Base-by-base conservation (phyloP, 2,113 vertebrate species). In the Excalfactoria chinensis region DNA sequence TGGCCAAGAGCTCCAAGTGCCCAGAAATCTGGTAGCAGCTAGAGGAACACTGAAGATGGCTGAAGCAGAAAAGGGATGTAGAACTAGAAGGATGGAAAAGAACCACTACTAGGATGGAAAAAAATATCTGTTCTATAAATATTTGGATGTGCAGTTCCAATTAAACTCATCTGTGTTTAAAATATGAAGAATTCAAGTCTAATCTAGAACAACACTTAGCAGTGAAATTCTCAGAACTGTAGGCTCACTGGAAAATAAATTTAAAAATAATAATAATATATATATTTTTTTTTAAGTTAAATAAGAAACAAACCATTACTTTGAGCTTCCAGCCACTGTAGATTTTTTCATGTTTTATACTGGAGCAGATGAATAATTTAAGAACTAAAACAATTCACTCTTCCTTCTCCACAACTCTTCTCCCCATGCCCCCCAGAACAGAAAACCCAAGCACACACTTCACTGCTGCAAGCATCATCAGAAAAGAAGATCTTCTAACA, bases 111-210 rank as follows among this genome's bases (percentile, higher is more conserved):
- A 49, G 67, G 32, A 71, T 8, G 71, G 43, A 55, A 2, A 55
- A 2, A 81, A 72, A 60, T 21, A 34, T 49, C 71, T 66, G 12
- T 72, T 37, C n/a, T 75, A 26, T 12, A 87, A 51, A 21, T 77
- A 59, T 72, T 85, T 63, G 41, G 22, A 51, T 41, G 9, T 3
- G 1, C 10, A 37, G 16, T 30, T 78, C 30, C 60, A 93, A 90
- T 89, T 89, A 90, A 84, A 86, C 40, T 14, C 21, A 84, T 83
- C 88, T 92, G 11, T 44, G 25, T 74, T 71, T 62, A 48, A 70
- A 77, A 67, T n/a, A 71, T 13, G 6, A 81, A 86, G 62, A 13
- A 49, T 28, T 77, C 16, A 83, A 83, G 56, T 55, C 41, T 48
- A 74, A 10, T 32, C 51, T 68, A 68, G 34, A 86, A 32, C 2